A percentile compares a stretch with the other conserved stretches of the same genome.
Conservation (phyloP, 2,113 vertebrate genomes). For the Anthoscopus minutus region DNA sequence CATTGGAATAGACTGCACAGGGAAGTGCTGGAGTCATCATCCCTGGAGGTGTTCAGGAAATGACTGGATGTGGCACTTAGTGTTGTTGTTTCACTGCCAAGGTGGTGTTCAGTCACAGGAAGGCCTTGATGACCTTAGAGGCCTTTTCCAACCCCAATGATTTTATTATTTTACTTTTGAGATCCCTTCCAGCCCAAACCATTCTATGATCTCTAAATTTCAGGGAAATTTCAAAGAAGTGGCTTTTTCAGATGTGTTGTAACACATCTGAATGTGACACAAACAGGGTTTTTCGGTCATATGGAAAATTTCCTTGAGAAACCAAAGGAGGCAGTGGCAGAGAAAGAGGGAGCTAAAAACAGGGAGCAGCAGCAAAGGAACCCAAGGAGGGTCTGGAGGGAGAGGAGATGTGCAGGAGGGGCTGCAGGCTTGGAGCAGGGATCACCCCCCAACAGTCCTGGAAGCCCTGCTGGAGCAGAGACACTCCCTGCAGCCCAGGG, state of each 20-base stretch:
- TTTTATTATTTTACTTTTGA: neutral
- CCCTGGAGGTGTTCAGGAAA: neutral
- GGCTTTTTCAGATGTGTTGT: neutral
- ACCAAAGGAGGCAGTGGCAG: neutral
- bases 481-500: neutral
- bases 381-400: neutral
- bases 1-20: neutral
- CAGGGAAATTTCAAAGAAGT: neutral
- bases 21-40: neutral
- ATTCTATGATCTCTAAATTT: neutral
- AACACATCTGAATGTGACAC: too few relatives aligned
- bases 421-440: neutral
- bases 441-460: neutral
- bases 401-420: neutral
- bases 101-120: neutral
- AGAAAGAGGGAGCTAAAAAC: neutral
- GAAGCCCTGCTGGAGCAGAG: neutral
- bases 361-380: neutral
- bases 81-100: neutral
- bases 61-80: too few relatives aligned
- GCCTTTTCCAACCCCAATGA: neutral
- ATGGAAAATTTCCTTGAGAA: neutral
- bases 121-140: neutral
- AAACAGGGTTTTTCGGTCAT: neutral
- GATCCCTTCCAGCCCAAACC: neutral